Conservation (phyloP, 2,113 vertebrate genomes). For the Cynoglossus semilaevis region DNA sequence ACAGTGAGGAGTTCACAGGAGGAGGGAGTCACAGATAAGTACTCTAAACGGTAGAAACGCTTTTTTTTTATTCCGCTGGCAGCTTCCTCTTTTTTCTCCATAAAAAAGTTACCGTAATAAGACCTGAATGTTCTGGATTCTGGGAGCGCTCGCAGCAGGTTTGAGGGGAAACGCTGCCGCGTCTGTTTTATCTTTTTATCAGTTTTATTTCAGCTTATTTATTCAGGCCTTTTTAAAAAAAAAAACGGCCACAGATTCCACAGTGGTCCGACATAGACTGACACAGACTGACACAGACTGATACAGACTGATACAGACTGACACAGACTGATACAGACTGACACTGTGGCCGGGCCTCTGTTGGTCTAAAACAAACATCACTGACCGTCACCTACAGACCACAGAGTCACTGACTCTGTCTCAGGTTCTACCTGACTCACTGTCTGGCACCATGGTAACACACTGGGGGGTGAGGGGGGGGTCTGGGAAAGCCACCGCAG, state of each 20-base stretch:
- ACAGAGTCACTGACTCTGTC: conserved; percentile 1
- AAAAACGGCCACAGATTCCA: conserved; percentile 20
- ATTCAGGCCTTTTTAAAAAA: no score
- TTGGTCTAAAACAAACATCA: conserved; percentile 2
- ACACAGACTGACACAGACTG: neutral
- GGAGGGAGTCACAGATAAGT: conserved; percentile 34
- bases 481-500: conserved; percentile 52
- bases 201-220: conserved; percentile 13
- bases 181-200: conserved; percentile 15
- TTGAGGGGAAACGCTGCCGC: no score
- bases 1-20: conserved; percentile 20
- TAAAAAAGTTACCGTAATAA: no score
- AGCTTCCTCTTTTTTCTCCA: neutral
- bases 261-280: neutral
- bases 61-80: conserved; percentile 42
- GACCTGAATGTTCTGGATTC: no score
- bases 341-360: no score
- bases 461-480: conserved; percentile 40
- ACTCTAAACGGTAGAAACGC: conserved; percentile 43
- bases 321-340: neutral
- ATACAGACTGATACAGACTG: neutral
- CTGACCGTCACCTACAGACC: conserved; percentile 30
- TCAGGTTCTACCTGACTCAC: conserved; percentile 45
- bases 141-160: no score
- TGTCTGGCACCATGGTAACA: conserved; percentile 72